Percentiles rank a stretch among this genome's conserved stretches.
These are phyloP conservation scores for Colostygia pectinataria DNA, from an alignment of 2,888 invertebrate species.

Conservation along the genomic window DNA sequence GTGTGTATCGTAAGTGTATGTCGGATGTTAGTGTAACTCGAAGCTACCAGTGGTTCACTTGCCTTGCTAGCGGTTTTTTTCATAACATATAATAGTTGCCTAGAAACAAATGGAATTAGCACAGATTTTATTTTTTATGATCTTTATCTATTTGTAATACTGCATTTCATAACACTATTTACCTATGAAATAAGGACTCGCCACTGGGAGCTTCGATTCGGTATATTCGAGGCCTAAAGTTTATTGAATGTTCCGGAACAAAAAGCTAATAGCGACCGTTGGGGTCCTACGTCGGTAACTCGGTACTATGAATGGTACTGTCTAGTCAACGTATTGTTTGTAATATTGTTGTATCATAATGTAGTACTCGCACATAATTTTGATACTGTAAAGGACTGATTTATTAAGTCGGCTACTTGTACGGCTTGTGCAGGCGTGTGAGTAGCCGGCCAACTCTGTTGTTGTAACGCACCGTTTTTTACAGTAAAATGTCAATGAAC, in stretches of 20 bases:
- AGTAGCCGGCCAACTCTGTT: slow-evolving; percentile 37
- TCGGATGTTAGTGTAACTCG: slow-evolving; percentile 45
- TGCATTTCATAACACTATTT: slow-evolving; percentile 18
- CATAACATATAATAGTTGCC: slow-evolving; percentile 12
- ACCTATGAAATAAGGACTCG: slow-evolving; percentile 20
- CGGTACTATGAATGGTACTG: slow-evolving; percentile 73
- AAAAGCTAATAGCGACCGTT: slow-evolving; percentile 59
- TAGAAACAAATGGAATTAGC: slow-evolving; percentile 13
- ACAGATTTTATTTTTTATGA: slow-evolving; percentile 25
- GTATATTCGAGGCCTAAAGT: slow-evolving; percentile 61
- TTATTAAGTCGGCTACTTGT: too few species aligned
- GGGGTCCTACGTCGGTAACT: slow-evolving; percentile 55
- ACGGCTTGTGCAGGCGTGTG: too few species aligned
- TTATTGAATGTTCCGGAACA: slow-evolving; percentile 40
- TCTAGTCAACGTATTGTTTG: slow-evolving; percentile 79
- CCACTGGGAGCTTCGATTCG: slow-evolving; percentile 56
- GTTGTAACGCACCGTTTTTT: slow-evolving; percentile 25
- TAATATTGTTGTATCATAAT: slow-evolving; percentile 71
- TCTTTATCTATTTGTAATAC: slow-evolving; percentile 24
- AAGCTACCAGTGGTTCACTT: slow-evolving; percentile 58
- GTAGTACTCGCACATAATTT: slow-evolving; percentile 63
- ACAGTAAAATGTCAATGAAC: background rate
- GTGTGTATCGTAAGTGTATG: slow-evolving; percentile 63
- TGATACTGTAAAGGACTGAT: slow-evolving; percentile 55
- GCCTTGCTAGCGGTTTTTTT: slow-evolving; percentile 16